A percentile compares a stretch with the other conserved stretches of the same genome.
Conservation (phyloP, 2,113 vertebrate genomes). For the Myxocyprinus asiaticus region DNA sequence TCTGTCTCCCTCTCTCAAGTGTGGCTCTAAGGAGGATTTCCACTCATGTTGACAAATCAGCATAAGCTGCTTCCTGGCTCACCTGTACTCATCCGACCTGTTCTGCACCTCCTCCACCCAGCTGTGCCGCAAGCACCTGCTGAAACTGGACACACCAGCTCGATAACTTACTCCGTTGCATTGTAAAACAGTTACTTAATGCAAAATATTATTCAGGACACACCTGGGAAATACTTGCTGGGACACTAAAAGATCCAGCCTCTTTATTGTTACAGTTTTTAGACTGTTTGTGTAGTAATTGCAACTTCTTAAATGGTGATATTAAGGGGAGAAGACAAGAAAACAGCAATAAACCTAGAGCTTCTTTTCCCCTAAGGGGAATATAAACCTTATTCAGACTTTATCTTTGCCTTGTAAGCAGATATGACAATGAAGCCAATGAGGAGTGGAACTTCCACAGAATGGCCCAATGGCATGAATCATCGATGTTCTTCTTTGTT, state of each 20-base stretch:
- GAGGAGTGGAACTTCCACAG: slow-evolving; percentile 10
- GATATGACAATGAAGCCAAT: slow-evolving; percentile 22
- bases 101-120: slow-evolving; percentile 83
- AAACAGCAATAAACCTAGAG: not conserved
- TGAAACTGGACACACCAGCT: slow-evolving; percentile 56
- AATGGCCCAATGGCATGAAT: not conserved
- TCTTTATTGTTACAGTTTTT: not conserved
- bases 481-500: slow-evolving; percentile 31
- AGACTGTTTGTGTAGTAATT: not conserved
- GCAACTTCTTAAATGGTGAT: slow-evolving; percentile 25
- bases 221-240: not conserved
- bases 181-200: slow-evolving; percentile 15
- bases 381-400: slow-evolving; percentile 25
- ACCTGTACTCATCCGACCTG: slow-evolving; percentile 90
- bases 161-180: not conserved
- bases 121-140: slow-evolving; percentile 59
- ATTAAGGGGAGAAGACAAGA: slow-evolving; percentile 8
- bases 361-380: not conserved
- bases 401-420: slow-evolving; percentile 39
- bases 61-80: slow-evolving; percentile 68
- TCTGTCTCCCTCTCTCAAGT: slow-evolving; percentile 61
- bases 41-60: slow-evolving; percentile 58
- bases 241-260: not conserved
- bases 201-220: not conserved
- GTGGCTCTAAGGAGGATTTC: slow-evolving; percentile 69